Conservation (phyloP, 1,140 invertebrate genomes). For the Drosophila grimshawi region DNA sequence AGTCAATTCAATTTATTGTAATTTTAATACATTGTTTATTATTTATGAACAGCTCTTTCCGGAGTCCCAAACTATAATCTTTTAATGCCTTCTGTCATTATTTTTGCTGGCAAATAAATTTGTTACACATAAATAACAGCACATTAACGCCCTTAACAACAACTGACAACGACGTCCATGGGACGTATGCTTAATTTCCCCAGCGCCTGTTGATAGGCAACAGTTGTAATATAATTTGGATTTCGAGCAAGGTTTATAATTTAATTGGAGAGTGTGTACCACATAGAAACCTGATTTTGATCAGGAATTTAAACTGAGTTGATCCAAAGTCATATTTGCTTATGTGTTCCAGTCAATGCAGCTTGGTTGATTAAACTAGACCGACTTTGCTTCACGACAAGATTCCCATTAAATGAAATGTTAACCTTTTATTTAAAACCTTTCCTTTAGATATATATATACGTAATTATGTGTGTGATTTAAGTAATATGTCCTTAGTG, state of each 20-base stretch:
- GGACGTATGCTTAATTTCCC: slow-evolving; percentile 20
- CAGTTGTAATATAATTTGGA: background rate
- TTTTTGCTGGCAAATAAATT: slow-evolving; percentile 25
- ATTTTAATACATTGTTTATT: slow-evolving; percentile 34
- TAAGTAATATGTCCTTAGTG: background rate
- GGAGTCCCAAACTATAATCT: slow-evolving; percentile 3
- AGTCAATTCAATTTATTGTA: slow-evolving; percentile 17
- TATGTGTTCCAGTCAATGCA: too few relatives aligned
- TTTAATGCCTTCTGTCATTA: slow-evolving; percentile 6
- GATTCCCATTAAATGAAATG: too few relatives aligned
- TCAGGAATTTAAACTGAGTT: too few relatives aligned
- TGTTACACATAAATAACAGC: slow-evolving; percentile 6
- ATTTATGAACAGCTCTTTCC: slow-evolving; percentile 1
- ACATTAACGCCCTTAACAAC: slow-evolving; percentile 17
- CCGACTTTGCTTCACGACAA: too few relatives aligned
- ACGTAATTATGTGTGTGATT: too few relatives aligned
- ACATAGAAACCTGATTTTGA: too few relatives aligned
- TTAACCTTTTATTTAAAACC: too few relatives aligned
- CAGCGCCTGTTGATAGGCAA: slow-evolving; percentile 13
- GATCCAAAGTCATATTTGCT: too few relatives aligned
- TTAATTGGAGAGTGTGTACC: too few relatives aligned
- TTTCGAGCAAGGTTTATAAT: too few relatives aligned
- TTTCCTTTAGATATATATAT: too few relatives aligned
- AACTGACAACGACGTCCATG: background rate
- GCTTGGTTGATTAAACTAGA: too few relatives aligned